Conservation (phyloP, 2,113 vertebrate genomes). For the Pluvialis apricaria region DNA sequence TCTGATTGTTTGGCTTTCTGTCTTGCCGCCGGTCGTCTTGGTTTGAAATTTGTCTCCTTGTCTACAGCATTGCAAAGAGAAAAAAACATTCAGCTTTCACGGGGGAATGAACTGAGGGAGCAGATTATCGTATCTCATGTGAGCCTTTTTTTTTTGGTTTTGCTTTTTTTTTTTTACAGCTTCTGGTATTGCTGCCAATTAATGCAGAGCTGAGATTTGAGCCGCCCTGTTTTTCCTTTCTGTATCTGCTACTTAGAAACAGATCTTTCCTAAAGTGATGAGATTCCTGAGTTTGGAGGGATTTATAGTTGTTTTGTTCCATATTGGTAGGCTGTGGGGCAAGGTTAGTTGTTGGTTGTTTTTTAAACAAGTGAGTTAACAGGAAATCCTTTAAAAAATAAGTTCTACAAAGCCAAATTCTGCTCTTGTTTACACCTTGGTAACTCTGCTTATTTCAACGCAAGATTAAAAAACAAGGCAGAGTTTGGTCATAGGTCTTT, state of each 20-base stretch:
- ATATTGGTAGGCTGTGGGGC: neutral
- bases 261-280: neutral
- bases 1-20: neutral
- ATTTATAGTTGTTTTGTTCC: neutral
- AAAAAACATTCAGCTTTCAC: neutral
- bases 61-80: conserved; percentile 3
- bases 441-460: neutral
- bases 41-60: neutral
- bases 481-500: neutral
- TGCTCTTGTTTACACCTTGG: neutral
- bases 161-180: neutral
- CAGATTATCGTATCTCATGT: neutral
- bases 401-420: neutral
- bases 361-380: neutral
- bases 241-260: neutral
- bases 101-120: neutral
- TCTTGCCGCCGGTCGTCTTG: neutral
- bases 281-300: neutral
- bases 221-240: neutral
- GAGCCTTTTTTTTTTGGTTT: neutral
- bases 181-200: neutral
- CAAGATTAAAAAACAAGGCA: neutral
- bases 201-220: neutral
- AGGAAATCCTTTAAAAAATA: conserved; percentile 23
- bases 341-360: neutral